Evolutionary conservation across 2,113 vertebrate genomes (phyloP).

Genomic region (Opisthocomus hoazin): DNA sequence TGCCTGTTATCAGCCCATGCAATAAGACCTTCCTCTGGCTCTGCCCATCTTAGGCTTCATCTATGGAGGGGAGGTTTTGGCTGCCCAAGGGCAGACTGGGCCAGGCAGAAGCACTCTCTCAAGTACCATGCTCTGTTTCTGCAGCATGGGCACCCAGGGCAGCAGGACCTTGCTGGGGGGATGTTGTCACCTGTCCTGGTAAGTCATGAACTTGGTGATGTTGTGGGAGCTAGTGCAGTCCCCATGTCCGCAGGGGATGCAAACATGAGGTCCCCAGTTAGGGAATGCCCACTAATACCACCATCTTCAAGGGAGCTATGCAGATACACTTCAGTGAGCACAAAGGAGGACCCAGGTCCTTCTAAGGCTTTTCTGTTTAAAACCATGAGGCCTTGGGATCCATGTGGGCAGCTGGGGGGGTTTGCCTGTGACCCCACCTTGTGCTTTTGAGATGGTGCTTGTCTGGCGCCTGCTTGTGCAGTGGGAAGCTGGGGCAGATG

Average conservation of each 20-base stretch:
- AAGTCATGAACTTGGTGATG: fast-evolving
- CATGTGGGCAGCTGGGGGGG: fast-evolving
- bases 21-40: background rate
- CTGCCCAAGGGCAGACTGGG: background rate
- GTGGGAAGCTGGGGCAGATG: background rate
- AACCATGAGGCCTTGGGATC: background rate
- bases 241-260: background rate
- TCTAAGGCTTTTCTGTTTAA: background rate
- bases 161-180: background rate
- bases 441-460: background rate
- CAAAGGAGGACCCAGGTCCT: background rate
- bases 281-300: no score
- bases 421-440: background rate
- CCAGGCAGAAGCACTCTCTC: fast-evolving
- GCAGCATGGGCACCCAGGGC: fast-evolving
- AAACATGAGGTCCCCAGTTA: fast-evolving
- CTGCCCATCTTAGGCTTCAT: fast-evolving
- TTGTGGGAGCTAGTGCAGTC: background rate
- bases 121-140: fast-evolving
- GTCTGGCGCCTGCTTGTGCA: fast-evolving
- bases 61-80: background rate
- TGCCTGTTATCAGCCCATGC: background rate
- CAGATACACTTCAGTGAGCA: background rate
- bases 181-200: background rate
- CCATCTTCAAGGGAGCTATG: background rate